Evolutionary conservation across 2,888 invertebrate genomes (phyloP), one percentile per base, ranked within the genome.

Genomic region (Caenorhabditis wallacei): DNA sequence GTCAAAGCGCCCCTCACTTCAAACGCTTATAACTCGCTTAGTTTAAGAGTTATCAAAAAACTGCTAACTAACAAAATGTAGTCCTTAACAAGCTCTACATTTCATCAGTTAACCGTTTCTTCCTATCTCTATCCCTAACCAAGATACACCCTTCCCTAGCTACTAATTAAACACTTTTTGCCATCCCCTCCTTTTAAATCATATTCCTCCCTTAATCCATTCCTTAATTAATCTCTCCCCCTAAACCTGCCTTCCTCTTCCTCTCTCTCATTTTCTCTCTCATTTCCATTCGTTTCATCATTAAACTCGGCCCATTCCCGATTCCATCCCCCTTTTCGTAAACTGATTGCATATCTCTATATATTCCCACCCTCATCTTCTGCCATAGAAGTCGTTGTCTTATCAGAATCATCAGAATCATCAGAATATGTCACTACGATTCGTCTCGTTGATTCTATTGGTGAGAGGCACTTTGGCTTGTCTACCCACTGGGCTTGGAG

Each of bases 231-330:
- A 40, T 57, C 46, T 8, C 20, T 16, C 22, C 51, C 66, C 66
- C 66, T 68, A 51, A 66, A 57, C 53, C 11, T 13, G 53, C 30
- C 37, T 69, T 26, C 54, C 48, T 53, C 68, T 48, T 40, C 61
- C 66, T 35, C 43, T 8, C 48, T 43, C 3, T n/a, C n/a, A n/a
- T n/a, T n/a, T n/a, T n/a, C n/a, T n/a, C n/a, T n/a, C n/a, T n/a
- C n/a, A n/a, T n/a, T n/a, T n/a, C 61, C 37, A 71, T 61, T 18
- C 56, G 20, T 59, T 66, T 72, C 70, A 64, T 71, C 79, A 80
- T 72, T 78, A 72, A 71, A 71, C 68, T 70, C 70, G 69, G 78
- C 69, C 69, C 79, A 71, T 72, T 68, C 71, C 79, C 71, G 70
- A 54, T 26, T 43, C 61, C 61, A 13, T 35, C 22, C 30, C 57